Evolutionary conservation across 2,113 vertebrate genomes (phyloP), one percentile per base, ranked within the genome.

Genomic region (Callopanchax toddi): DNA sequence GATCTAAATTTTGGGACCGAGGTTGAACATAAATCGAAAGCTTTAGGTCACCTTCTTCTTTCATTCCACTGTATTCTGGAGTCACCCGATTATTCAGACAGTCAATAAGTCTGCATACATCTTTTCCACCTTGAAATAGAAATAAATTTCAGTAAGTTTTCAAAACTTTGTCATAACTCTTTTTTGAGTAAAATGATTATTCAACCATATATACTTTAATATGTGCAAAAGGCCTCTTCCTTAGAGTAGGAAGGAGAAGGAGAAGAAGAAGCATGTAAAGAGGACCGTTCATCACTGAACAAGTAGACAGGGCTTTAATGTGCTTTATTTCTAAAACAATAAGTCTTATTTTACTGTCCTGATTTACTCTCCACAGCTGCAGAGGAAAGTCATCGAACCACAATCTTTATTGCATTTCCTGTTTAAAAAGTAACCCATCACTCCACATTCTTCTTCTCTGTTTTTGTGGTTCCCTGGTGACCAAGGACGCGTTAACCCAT

Each of bases 351-450:
- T 49, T 39, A 26, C 25, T 36, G 3, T 46, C 37, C 18, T 57
- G 46, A 16, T 57, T 67, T 37, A 36, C 3, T 72, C 2, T 34
- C 16, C 34, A 43, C 56, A 62, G 54, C 64, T 69, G 57, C 43
- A 53, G 65, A 1, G 6, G 3, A 37, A 49, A 50, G 32, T 34
- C 9, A 29, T 26, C 39, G 21, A 73, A 25, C 46, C 56, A 57
- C 39, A 42, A 16, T 15, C 22, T 45, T 58, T 23, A 44, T 25
- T 68, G 40, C 40, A 32, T 51, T 63, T 51, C 37, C 23, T 52
- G 39, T 52, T 64, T 71, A 67, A 79, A 65, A 62, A 69, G 70
- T 61, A 56, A 73, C 34, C 26, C 63, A 66, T 68, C 61, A 71
- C 66, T 77, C 37, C 44, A 65, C 26, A 61, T 78, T 59, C 57